Evolutionary conservation across 2,797 vertebrate species (phyloP).

Genomic region (Pelochelys cantorii): DNA sequence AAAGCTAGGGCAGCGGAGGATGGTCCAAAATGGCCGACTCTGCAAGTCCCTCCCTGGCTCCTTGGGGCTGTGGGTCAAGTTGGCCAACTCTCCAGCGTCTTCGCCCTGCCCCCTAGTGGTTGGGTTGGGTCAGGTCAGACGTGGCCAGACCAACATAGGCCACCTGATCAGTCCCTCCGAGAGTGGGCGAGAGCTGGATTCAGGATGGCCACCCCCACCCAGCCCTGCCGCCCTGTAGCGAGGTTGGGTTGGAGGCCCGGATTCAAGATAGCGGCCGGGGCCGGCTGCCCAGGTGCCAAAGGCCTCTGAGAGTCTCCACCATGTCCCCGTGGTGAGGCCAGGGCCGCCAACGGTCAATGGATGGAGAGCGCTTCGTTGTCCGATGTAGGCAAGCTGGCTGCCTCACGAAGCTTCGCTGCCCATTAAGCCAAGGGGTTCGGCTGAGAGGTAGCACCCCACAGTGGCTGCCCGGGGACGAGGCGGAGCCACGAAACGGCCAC

Average conservation of each 20-base stretch:
- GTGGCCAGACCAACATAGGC: background rate
- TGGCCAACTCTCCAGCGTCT: background rate
- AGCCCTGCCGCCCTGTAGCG: too few species aligned
- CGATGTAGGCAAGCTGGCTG: background rate
- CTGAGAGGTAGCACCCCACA: too few species aligned
- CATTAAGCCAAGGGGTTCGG: too few species aligned
- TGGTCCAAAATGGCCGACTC: background rate
- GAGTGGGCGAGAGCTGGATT: background rate
- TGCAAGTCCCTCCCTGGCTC: too few species aligned
- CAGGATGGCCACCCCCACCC: background rate
- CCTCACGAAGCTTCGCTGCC: background rate
- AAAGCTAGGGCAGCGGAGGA: background rate
- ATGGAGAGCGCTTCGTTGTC: background rate
- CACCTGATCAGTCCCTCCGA: background rate
- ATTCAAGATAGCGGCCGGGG: background rate
- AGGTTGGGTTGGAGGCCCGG: background rate
- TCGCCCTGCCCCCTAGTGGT: too few species aligned
- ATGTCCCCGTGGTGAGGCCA: too few species aligned
- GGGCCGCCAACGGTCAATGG: background rate
- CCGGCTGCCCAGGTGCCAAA: too few species aligned
- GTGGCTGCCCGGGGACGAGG: too few species aligned
- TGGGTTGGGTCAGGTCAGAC: background rate
- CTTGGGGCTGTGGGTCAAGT: background rate
- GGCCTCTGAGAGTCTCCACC: background rate
- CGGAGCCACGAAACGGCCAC: too few species aligned